These are phyloP conservation scores for Heliconius melpomene DNA, from an alignment of 1,140 invertebrate genomes.

Conservation along the genomic window DNA sequence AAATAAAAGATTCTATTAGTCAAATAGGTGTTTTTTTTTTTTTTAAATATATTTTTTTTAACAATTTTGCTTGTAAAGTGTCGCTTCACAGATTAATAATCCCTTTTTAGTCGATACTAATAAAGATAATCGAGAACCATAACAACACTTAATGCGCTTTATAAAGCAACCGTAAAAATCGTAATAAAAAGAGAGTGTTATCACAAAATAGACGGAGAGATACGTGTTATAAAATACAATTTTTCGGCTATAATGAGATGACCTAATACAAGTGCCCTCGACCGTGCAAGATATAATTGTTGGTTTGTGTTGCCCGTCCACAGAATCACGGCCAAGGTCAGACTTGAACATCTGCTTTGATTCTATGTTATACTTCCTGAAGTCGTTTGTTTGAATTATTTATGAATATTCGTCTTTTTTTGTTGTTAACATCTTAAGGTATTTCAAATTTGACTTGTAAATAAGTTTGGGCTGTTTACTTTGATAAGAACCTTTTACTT, in stretches of 20 bases:
- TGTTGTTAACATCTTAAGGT: neutral
- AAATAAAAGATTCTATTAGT: too few relatives aligned
- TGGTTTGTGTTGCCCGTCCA: slow-evolving; percentile 61
- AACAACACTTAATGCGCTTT: neutral
- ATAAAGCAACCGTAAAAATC: neutral
- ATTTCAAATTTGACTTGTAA: neutral
- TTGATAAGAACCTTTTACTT: too few relatives aligned
- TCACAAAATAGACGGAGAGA: neutral
- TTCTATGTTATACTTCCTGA: slow-evolving; percentile 12
- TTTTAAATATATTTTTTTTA: too few relatives aligned
- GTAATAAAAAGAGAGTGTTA: neutral
- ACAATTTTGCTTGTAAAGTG: neutral
- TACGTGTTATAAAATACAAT: neutral
- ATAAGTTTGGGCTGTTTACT: neutral
- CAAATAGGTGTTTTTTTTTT: too few relatives aligned
- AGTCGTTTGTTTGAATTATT: slow-evolving; percentile 15
- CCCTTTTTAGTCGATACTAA: neutral
- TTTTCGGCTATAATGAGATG: slow-evolving; percentile 23
- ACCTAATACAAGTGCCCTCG: slow-evolving; percentile 42
- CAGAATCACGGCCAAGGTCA: slow-evolving; percentile 74
- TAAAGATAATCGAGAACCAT: neutral
- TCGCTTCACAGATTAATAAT: neutral
- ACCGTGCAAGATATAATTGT: slow-evolving; percentile 69
- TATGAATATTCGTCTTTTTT: neutral
- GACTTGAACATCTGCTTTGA: slow-evolving; percentile 53